These are phyloP conservation scores for Steinernema khuongi DNA, from an alignment of 1,140 invertebrate genomes.

Conservation along the genomic window DNA sequence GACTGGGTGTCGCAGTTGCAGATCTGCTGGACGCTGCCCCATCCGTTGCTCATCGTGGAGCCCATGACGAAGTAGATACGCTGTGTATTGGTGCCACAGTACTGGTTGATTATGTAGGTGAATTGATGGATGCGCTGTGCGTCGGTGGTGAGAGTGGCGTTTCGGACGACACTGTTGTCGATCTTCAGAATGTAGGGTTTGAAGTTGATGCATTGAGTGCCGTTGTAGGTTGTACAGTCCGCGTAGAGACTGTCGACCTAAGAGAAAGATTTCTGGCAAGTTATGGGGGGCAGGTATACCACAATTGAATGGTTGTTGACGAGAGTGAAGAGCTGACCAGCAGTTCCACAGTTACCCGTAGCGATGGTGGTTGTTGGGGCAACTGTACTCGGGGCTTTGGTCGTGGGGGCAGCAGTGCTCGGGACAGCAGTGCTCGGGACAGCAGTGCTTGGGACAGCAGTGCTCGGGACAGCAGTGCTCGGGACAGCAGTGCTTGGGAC, in stretches of 20 bases:
- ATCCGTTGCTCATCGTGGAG: background rate
- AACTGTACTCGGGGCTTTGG: background rate
- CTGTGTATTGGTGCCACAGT: background rate
- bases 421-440: background rate
- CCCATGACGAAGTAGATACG: slow-evolving; percentile 3
- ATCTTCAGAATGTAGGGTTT: slow-evolving; percentile 7
- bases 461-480: background rate
- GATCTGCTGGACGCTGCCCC: background rate
- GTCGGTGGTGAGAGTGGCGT: background rate
- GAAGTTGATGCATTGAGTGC: slow-evolving; percentile 6
- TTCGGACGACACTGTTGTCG: slow-evolving; percentile 5
- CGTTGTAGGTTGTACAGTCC: background rate
- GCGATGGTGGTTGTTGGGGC: background rate
- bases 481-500: background rate
- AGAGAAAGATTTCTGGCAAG: background rate
- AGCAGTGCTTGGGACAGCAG: background rate
- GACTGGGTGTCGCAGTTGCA: too few relatives aligned
- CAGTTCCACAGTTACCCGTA: background rate
- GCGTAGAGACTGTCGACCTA: background rate
- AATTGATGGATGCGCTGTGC: background rate
- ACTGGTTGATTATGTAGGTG: background rate
- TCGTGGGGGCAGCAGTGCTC: background rate
- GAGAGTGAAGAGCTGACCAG: background rate
- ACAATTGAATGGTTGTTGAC: background rate
- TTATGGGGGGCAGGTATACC: background rate